Base-by-base conservation (phyloP, 2,113 vertebrate genomes). In the Cephalopholis sonnerati region DNA sequence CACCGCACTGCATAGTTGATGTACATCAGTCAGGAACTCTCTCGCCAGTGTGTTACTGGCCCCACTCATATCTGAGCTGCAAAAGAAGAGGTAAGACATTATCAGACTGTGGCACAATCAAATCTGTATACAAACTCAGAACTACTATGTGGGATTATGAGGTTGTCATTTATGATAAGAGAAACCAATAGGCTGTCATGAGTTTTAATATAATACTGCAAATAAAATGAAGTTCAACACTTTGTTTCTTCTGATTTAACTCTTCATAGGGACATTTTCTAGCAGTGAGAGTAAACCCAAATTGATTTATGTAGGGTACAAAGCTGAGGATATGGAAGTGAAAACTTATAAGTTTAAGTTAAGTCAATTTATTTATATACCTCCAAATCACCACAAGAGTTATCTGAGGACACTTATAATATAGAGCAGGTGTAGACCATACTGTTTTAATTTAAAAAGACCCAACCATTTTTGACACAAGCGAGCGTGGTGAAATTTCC, bases 11-110 rank as follows among this genome's bases (percentile, higher is more conserved):
- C 98, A 99, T 77, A 99, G 96, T 32, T 96, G 96, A 92, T 98
- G 98, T 75, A 99, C 98, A 88, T 99, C 98, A 0, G 97, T 97
- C 92, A 99, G 95, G 94, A 99, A 99, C 93, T 99, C 98, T 91
- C 98, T 96, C 71, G 98, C 98, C 95, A 99, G 90, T 8, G 96
- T 97, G 94, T 99, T 99, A 94, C 98, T 99, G 94, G 97, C 96
- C 44, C 96, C 96, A 95, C 97, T 98, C 98, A 99, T 99, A 95
- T 97, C 97, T 93, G 96, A 98, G 95, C 98, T 99, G 63, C 3
- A 86, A 76, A 3, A 82, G 3, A 54, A 18, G 18, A 79, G 9
- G 74, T 5, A 36, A 81, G n/a, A 32, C 29, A 76, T 55, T 6
- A 67, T 5, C 4, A 65, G 17, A 17, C 16, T 36, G 57, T 1